phyloP scores from a whole-genome alignment of 2,888 invertebrate genomes.

The Epirrhoe tristata region DNA sequence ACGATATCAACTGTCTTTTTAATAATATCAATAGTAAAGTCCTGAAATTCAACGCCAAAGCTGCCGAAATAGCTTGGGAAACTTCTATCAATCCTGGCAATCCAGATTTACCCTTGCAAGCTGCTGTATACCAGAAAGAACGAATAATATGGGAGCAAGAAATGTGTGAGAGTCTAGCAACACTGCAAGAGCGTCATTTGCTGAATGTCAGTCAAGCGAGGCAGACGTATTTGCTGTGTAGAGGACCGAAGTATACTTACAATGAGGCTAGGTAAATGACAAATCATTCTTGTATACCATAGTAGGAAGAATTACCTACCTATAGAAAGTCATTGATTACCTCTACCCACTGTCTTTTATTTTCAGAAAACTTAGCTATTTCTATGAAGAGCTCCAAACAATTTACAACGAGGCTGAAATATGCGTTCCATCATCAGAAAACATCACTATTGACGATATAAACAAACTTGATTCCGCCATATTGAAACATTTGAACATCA shows the following conservation, averaged over 20 bases:
- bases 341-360: no score
- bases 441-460: slow-evolving; percentile 48
- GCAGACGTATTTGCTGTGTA: slow-evolving; percentile 86
- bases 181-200: slow-evolving; percentile 52
- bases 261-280: slow-evolving; percentile 81
- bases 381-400: slow-evolving; percentile 83
- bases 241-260: slow-evolving; percentile 86
- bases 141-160: slow-evolving; percentile 64
- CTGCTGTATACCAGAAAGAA: slow-evolving; percentile 60
- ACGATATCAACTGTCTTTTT: slow-evolving; percentile 56
- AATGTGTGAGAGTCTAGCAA: slow-evolving; percentile 58
- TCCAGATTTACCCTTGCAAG: slow-evolving; percentile 51
- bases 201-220: slow-evolving; percentile 73
- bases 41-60: slow-evolving; percentile 61
- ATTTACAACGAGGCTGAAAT: slow-evolving; percentile 86
- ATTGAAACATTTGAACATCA: slow-evolving; percentile 53
- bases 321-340: no score
- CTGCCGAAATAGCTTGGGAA: slow-evolving; percentile 74
- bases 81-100: slow-evolving; percentile 63
- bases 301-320: not conserved
- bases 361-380: slow-evolving; percentile 73
- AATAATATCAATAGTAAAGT: slow-evolving; percentile 64
- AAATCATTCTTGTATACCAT: not conserved
- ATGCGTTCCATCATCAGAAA: slow-evolving; percentile 70
- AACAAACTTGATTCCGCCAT: slow-evolving; percentile 62